Evolutionary conservation across 2,113 vertebrate genomes (phyloP), one percentile per base, ranked within the genome.

Genomic region (Alectura lathami): DNA sequence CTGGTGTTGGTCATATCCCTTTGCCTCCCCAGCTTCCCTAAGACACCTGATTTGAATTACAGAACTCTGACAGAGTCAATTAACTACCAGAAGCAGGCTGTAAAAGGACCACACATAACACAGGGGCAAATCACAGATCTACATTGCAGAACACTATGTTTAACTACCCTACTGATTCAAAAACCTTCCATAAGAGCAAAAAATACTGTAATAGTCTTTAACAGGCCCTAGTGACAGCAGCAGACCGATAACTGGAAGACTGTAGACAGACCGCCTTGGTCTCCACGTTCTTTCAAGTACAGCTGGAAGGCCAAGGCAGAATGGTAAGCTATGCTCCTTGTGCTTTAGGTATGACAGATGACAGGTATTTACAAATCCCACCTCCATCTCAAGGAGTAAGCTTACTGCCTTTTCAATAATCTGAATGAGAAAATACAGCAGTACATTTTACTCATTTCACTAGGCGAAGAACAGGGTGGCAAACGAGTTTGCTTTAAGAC

Each of bases 381-480:
- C 59, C 32, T 66, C 14, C 26, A 87, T 6, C 9, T 36, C 32
- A 51, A 34, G 4, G 40, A 40, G 8, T 51, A 69, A 69, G 17
- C 32, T 63, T 38, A 63, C 3, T 53, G 53, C 27, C 14, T 74
- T 79, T 34, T 62, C 59, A 43, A 8, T 48, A 83, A 60, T 10
- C 6, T 0, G 4, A 24, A 2, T 53, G 53, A 86, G 47, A 76
- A 80, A 67, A 62, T 0, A 67, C 21, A 40, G 13, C 45, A 67
- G 62, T 45, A 86, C 74, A 69, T 83, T 63, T n/a, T 43, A 75
- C 7, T 50, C 13, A 50, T 59, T 80, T 63, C 64, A 73, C 54
- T 0, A 83, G 38, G 59, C 0, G 0, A 76, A 45, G 27, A 22
- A 68, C 0, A 72, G 18, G 6, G 7, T 77, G 20, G 34, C 17